A percentile compares a stretch with the other conserved stretches of the same genome.
Evolutionary conservation across 2,797 vertebrate genomes (phyloP).

Genomic region (Anabacerthia variegaticeps): DNA sequence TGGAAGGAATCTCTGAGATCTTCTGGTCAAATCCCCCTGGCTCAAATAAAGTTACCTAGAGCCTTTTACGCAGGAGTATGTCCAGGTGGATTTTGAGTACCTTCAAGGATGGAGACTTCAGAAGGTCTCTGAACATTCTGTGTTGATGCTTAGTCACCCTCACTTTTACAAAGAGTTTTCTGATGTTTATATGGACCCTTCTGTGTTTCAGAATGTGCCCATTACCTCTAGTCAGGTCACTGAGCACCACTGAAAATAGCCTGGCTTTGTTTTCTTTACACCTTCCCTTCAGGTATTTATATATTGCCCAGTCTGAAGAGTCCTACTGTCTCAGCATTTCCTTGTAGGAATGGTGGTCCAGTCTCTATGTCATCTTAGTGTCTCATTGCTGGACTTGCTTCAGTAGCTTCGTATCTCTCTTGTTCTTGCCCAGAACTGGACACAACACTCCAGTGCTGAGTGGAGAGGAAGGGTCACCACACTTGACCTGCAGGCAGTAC

Average conservation of each 20-base stretch:
- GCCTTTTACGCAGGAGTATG: accelerated
- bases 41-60: neutral
- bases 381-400: neutral
- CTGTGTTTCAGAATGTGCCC: neutral
- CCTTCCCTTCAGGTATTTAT: neutral
- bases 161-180: neutral
- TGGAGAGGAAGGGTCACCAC: neutral
- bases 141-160: neutral
- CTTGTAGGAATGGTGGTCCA: neutral
- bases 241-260: neutral
- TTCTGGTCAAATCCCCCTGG: neutral
- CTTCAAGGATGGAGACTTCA: neutral
- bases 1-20: neutral
- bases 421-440: neutral
- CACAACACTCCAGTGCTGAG: neutral
- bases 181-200: neutral
- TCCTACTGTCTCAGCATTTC: neutral
- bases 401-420: neutral
- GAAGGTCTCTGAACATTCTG: neutral
- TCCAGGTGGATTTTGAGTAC: neutral
- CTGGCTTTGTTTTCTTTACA: neutral
- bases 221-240: neutral
- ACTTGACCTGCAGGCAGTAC: accelerated
- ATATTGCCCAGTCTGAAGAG: neutral
- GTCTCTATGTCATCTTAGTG: neutral